Evolutionary conservation across 1,140 invertebrate genomes (phyloP), one percentile per base, ranked within the genome.

Genomic region (Mya arenaria): DNA sequence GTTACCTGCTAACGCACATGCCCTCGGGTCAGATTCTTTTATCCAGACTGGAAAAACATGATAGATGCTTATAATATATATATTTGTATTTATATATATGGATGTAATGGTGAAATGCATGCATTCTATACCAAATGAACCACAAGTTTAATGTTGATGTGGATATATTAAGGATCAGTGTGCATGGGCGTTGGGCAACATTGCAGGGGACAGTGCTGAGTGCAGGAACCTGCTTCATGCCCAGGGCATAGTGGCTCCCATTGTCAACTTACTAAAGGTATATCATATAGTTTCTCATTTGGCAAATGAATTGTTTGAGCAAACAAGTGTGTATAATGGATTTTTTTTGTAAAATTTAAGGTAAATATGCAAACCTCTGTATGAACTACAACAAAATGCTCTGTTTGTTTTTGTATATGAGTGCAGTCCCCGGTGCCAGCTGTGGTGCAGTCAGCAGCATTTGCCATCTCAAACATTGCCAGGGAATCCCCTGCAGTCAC

Each of bases 111-210:
- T n/a, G n/a, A n/a, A n/a, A n/a, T n/a, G n/a, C n/a, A n/a, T n/a
- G n/a, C n/a, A n/a, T n/a, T n/a, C n/a, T n/a, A n/a, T n/a, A n/a
- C n/a, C n/a, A n/a, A n/a, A n/a, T n/a, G n/a, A n/a, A n/a, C n/a
- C n/a, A n/a, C n/a, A n/a, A n/a, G n/a, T n/a, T n/a, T n/a, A n/a
- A n/a, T n/a, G n/a, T n/a, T n/a, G n/a, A n/a, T n/a, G n/a, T n/a
- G n/a, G n/a, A n/a, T n/a, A n/a, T n/a, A n/a, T 87, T 28, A 84
- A 91, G 89, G 90, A 90, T 58, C 89, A 90, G 83, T 90, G 89
- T 88, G 88, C 89, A 2, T 91, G 89, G 89, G 88, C 90, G 13
- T 6, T 91, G 25, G 90, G 89, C 6, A 91, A 91, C 69, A 52
- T 91, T 25, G 90, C 89, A 25, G 90, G 89, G 8, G 88, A 88